phyloP scores from a whole-genome alignment of 2,113 vertebrate species.

The Hemicordylus capensis region DNA sequence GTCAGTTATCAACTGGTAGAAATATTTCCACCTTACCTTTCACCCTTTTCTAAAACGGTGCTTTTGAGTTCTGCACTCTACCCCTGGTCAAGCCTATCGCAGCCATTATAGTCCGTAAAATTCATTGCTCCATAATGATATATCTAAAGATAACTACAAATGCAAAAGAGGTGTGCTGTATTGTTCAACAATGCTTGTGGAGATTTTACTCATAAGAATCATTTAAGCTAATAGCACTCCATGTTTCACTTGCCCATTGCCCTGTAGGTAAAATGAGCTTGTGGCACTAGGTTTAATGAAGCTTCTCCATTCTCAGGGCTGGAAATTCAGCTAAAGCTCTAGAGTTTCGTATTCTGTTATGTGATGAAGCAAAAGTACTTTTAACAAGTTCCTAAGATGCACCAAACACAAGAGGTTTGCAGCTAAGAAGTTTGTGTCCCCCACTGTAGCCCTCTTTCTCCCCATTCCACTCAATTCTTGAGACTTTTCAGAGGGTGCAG shows the following conservation, averaged over 20 bases:
- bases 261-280: conserved; percentile 25
- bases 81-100: conserved; percentile 18
- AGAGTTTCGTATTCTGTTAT: neutral
- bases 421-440: no score
- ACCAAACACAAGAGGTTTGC: neutral
- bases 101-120: conserved; percentile 38
- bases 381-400: neutral
- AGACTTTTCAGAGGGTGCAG: no score
- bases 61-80: conserved; percentile 52
- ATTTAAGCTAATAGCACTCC: conserved; percentile 32
- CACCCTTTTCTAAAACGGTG: conserved; percentile 48
- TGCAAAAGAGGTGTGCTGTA: conserved; percentile 18
- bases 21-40: conserved; percentile 30
- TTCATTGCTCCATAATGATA: conserved; percentile 35
- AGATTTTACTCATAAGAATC: conserved; percentile 33
- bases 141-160: conserved; percentile 29
- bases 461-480: no score
- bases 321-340: neutral
- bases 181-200: conserved; percentile 12
- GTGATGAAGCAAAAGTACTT: neutral
- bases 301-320: neutral
- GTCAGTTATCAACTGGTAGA: conserved; percentile 22
- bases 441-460: no score
- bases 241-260: conserved; percentile 35
- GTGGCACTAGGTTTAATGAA: conserved; percentile 27